Evolutionary conservation across 2,113 vertebrate genomes (phyloP).

Genomic region (Atherinomorus stipes): DNA sequence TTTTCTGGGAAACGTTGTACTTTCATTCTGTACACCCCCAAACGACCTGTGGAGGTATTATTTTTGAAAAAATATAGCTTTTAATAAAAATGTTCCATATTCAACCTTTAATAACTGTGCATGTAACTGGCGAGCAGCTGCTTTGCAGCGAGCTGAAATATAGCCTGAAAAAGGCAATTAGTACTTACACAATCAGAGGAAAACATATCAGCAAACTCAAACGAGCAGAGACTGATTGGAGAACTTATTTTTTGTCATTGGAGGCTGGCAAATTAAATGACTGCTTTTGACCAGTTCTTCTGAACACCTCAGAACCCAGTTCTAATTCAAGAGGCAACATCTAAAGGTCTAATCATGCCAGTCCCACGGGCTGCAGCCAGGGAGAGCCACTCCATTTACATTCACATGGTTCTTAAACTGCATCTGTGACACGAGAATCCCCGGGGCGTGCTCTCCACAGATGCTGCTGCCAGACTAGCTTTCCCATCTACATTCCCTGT

Average conservation of each 20-base stretch:
- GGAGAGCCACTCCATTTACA: conserved; percentile 65
- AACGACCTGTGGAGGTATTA: no score
- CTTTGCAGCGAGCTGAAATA: conserved; percentile 50
- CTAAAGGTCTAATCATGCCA: conserved; percentile 76
- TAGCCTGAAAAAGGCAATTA: conserved; percentile 68
- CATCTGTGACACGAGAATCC: conserved; percentile 77
- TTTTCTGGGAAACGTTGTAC: no score
- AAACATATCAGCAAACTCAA: conserved; percentile 66
- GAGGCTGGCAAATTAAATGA: conserved; percentile 76
- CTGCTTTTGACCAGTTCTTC: conserved; percentile 60
- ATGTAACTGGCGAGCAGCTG: conserved; percentile 42
- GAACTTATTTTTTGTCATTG: conserved; percentile 74
- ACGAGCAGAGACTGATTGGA: conserved; percentile 63
- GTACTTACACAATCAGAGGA: conserved; percentile 65
- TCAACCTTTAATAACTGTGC: conserved; percentile 32
- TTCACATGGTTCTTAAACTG: conserved; percentile 69
- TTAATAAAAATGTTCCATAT: conserved; percentile 33
- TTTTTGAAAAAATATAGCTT: no score
- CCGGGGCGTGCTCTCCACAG: conserved; percentile 75
- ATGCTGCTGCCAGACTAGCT: conserved; percentile 73
- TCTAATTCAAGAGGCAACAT: conserved; percentile 68
- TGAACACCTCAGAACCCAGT: conserved; percentile 45
- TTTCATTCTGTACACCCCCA: no score
- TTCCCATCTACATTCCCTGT: conserved; percentile 68
- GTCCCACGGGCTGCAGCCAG: conserved; percentile 62